These are phyloP conservation scores for Trididemnum clinides DNA, from an alignment of 23 tunicate genomes.

Conservation along the genomic window DNA sequence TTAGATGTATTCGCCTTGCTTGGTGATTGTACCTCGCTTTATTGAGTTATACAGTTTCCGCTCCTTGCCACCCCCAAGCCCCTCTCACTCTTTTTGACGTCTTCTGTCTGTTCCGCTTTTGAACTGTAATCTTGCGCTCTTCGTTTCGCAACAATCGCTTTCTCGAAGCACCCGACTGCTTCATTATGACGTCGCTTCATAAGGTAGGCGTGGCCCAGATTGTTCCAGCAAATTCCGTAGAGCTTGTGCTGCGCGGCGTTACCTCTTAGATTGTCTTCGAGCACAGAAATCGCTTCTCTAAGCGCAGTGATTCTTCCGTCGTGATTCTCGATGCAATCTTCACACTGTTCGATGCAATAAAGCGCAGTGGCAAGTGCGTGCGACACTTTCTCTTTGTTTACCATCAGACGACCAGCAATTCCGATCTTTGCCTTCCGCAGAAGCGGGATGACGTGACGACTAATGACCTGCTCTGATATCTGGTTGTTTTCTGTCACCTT, in stretches of 20 bases:
- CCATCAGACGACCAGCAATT: not conserved
- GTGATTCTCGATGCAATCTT: not conserved
- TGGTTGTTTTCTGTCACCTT: not conserved
- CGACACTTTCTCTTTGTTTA: not conserved
- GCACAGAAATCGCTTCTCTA: conserved; percentile 14
- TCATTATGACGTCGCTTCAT: not conserved
- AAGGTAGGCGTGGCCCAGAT: conserved; percentile 31
- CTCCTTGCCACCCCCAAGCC: not conserved
- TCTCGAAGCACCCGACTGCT: not conserved
- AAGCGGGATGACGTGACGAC: conserved; percentile 1
- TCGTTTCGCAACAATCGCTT: conserved; percentile 37
- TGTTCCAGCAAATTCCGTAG: conserved; percentile 26
- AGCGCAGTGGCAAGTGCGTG: not conserved
- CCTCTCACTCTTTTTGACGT: not conserved
- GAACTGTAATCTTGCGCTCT: conserved; percentile 20
- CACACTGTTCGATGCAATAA: conserved; percentile 23
- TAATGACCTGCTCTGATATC: not conserved
- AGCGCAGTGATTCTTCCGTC: not conserved
- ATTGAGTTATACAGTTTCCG: not conserved
- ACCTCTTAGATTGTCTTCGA: not conserved
- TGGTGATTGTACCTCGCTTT: too few relatives aligned
- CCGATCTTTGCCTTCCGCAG: not conserved
- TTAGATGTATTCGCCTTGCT: too few relatives aligned
- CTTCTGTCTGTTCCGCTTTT: conserved; percentile 19
- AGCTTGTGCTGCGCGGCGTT: conserved; percentile 9